Evolutionary conservation across 2,113 vertebrate genomes (phyloP).

Genomic region (Tachysurus vachellii): DNA sequence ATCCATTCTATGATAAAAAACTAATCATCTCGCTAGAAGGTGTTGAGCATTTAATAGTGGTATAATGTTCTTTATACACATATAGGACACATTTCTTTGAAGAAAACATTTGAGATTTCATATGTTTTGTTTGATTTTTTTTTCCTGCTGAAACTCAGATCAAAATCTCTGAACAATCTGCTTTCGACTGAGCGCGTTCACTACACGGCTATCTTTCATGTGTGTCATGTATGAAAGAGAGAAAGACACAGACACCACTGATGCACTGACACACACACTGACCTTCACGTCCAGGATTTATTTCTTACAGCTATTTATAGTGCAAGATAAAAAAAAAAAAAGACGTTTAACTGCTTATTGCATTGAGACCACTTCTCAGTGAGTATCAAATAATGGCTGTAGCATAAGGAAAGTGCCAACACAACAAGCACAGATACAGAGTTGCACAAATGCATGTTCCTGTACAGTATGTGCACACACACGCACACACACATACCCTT

Average conservation of each 20-base stretch:
- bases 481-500: too few species aligned
- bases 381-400: background rate
- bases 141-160: background rate
- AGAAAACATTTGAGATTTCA: background rate
- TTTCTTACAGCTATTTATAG: conserved; percentile 18
- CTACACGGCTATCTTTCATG: background rate
- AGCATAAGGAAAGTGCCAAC: background rate
- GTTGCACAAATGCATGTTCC: background rate
- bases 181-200: background rate
- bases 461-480: too few species aligned
- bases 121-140: background rate
- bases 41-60: too few species aligned
- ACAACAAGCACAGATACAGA: background rate
- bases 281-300: background rate
- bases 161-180: background rate
- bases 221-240: background rate
- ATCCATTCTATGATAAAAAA: too few species aligned
- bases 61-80: background rate
- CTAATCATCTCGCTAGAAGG: too few species aligned
- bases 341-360: background rate
- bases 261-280: conserved; percentile 10
- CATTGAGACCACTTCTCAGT: background rate
- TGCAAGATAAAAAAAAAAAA: background rate
- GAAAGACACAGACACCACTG: background rate
- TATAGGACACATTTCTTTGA: background rate